Evolutionary conservation across 2,888 invertebrate species (phyloP).

Genomic region (Iphiclides podalirius): DNA sequence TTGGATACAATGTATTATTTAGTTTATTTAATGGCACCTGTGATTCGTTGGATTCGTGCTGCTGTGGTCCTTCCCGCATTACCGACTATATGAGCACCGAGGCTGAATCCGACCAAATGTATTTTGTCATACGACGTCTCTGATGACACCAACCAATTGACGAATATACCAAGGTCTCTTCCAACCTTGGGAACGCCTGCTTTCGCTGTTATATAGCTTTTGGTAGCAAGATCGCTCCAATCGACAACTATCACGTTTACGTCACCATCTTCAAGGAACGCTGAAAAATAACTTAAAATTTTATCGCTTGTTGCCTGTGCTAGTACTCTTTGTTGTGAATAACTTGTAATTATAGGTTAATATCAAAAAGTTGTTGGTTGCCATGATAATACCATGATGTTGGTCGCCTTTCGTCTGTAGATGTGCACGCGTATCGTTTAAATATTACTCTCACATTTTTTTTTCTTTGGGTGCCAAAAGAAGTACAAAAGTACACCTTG

Average conservation of each 20-base stretch:
- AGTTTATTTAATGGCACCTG: slow-evolving; percentile 45
- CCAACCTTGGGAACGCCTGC: slow-evolving; percentile 46
- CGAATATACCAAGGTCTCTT: slow-evolving; percentile 34
- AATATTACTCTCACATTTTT: too few relatives aligned
- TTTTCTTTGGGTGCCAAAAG: too few relatives aligned
- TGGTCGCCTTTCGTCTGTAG: too few relatives aligned
- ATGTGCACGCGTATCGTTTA: too few relatives aligned
- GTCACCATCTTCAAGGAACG: slow-evolving; percentile 46
- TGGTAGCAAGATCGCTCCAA: slow-evolving; percentile 57
- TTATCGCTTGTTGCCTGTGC: too few relatives aligned
- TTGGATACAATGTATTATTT: too few relatives aligned
- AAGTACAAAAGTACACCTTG: too few relatives aligned
- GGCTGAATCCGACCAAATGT: slow-evolving; percentile 67
- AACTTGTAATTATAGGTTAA: too few relatives aligned
- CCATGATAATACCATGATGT: too few relatives aligned
- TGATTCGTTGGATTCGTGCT: slow-evolving; percentile 49
- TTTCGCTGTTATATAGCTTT: slow-evolving; percentile 52
- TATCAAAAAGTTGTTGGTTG: too few relatives aligned
- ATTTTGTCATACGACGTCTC: slow-evolving; percentile 40
- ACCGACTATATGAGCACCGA: slow-evolving; percentile 66
- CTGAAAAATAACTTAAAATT: slow-evolving; percentile 34
- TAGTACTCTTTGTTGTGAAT: too few relatives aligned
- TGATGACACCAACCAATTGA: slow-evolving; percentile 40
- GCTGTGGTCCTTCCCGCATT: slow-evolving; percentile 51
- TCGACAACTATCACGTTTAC: slow-evolving; percentile 67